Evolutionary conservation across 2,888 invertebrate genomes (phyloP).

Genomic region (Trichopria drosophilae): DNA sequence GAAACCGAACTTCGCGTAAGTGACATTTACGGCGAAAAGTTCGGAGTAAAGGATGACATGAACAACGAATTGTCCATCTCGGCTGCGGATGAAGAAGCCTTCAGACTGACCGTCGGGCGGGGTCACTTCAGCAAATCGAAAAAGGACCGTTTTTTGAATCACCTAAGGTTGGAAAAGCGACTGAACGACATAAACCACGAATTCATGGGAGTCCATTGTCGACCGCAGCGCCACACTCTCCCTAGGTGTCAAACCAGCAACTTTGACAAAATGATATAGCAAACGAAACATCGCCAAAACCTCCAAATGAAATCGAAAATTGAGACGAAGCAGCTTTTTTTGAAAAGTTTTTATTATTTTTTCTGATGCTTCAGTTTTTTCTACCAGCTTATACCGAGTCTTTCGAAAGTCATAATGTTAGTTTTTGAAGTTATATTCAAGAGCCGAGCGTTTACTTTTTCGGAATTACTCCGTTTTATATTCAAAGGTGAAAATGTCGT

Average conservation of each 20-base stretch:
- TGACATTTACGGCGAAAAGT: constrained; percentile 11
- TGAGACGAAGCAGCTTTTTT: too few relatives aligned
- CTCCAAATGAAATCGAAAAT: too few relatives aligned
- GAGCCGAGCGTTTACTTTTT: too few relatives aligned
- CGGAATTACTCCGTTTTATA: too few relatives aligned
- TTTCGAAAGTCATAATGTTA: too few relatives aligned
- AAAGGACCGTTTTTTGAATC: constrained; percentile 50
- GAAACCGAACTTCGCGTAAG: constrained; percentile 36
- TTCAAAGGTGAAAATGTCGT: too few relatives aligned
- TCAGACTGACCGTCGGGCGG: constrained; percentile 47
- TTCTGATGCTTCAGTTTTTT: too few relatives aligned
- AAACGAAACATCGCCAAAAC: neutral
- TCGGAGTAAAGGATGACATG: constrained; percentile 28
- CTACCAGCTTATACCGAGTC: too few relatives aligned
- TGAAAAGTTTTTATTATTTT: too few relatives aligned
- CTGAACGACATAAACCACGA: constrained; percentile 47
- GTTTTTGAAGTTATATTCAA: too few relatives aligned
- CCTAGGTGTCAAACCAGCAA: constrained; percentile 26
- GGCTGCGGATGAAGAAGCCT: constrained; percentile 47
- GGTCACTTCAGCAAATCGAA: constrained; percentile 50
- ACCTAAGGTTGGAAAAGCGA: constrained; percentile 48
- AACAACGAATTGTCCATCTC: constrained; percentile 40
- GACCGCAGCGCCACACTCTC: constrained; percentile 26
- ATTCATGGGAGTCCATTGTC: constrained; percentile 42
- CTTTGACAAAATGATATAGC: constrained; percentile 4